Conservation (phyloP, 1,140 invertebrate species). For the Drosophila azteca region DNA sequence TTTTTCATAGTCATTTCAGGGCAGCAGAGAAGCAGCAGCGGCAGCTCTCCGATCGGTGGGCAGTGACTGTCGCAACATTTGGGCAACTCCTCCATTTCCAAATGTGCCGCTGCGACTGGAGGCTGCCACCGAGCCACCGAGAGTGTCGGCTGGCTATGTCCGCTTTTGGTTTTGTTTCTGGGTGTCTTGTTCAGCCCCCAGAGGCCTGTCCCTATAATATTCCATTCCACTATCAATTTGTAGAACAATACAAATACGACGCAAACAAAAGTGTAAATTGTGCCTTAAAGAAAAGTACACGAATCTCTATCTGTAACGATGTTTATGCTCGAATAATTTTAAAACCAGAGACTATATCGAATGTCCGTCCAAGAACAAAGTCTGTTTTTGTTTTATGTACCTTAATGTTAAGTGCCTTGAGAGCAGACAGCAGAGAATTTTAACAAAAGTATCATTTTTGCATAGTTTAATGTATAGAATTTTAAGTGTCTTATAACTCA, state of each 20-base stretch:
- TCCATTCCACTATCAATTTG: constrained; percentile 49
- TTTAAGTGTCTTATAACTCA: constrained; percentile 38
- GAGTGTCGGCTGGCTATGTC: constrained; percentile 43
- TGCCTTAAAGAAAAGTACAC: constrained; percentile 52
- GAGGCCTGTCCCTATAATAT: neutral
- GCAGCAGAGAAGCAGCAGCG: constrained; percentile 45
- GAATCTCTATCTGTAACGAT: constrained; percentile 23
- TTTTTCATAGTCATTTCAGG: constrained; percentile 83
- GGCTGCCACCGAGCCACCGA: constrained; percentile 15
- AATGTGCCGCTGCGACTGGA: constrained; percentile 18
- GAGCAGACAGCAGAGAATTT: constrained; percentile 17
- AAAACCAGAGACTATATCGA: constrained; percentile 46
- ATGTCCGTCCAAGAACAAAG: constrained; percentile 64
- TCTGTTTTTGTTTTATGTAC: constrained; percentile 48
- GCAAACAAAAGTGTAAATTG: constrained; percentile 43
- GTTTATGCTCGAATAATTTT: constrained; percentile 40
- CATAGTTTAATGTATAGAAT: constrained; percentile 45
- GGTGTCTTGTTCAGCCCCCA: constrained; percentile 3
- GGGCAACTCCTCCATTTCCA: constrained; percentile 79
- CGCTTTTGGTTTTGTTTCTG: constrained; percentile 29
- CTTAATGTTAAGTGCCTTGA: constrained; percentile 61
- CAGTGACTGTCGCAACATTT: constrained; percentile 71
- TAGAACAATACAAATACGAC: constrained; percentile 55
- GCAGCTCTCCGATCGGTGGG: constrained; percentile 43
- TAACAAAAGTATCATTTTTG: constrained; percentile 26